phyloP scores from a whole-genome alignment of 2,888 invertebrate species.

The Bruchidius siliquastri region DNA sequence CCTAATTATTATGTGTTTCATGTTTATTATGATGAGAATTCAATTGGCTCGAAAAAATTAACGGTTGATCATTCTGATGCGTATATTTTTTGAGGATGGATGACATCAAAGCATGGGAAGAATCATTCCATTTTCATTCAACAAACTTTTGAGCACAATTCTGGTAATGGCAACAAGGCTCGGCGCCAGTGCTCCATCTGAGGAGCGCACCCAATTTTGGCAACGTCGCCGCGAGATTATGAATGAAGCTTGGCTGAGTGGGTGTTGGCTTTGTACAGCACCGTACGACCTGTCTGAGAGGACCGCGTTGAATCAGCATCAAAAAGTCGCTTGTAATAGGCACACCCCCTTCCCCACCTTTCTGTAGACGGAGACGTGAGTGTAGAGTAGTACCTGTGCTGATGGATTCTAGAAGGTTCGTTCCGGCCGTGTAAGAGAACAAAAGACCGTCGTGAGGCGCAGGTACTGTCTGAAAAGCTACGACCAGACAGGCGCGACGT shows the following conservation, averaged over 20 bases:
- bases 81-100: no score
- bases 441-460: not conserved
- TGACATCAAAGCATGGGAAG: no score
- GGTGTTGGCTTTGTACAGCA: not conserved
- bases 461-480: not conserved
- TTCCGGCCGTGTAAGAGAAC: not conserved
- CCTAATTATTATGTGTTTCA: no score
- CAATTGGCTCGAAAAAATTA: no score
- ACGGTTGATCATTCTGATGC: no score
- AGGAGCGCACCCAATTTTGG: not conserved
- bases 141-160: no score
- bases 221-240: not conserved
- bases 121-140: no score
- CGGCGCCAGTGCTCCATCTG: no score
- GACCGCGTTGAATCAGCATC: not conserved
- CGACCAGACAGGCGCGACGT: not conserved
- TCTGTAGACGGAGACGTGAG: not conserved
- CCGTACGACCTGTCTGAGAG: not conserved
- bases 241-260: not conserved
- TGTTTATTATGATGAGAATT: no score
- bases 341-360: not conserved
- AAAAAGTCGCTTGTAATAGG: not conserved
- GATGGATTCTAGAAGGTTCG: not conserved
- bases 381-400: not conserved
- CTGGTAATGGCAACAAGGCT: no score